Evolutionary conservation across 64 coral and sea anemone genomes (phyloP), one percentile per base, ranked within the genome.

Genomic region (Stichodactyla mertensii): DNA sequence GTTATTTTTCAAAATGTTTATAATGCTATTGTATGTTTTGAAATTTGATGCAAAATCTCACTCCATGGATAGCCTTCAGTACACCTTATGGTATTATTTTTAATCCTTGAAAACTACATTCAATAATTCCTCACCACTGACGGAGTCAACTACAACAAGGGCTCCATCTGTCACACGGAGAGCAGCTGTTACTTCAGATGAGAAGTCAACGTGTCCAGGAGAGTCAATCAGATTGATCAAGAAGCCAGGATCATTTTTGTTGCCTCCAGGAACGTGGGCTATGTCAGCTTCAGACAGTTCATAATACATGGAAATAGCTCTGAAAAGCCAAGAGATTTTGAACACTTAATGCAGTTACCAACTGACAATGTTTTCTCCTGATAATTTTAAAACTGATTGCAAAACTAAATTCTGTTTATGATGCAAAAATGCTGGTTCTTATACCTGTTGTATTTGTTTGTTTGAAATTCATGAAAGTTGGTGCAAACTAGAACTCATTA

Each of bases 141-240:
- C 92, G 82, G 92, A 89, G 74, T 98, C 95, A 18, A 98, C 95
- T 0, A 98, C 95, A 62, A 98, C 95, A 54, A 98, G 87, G 53
- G 95, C 95, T 55, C 95, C 95, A 89, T 98, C 95, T 71, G 95
- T 98, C 4, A 98, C 95, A 91, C 95, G 95, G 3, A 98, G 62
- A 22, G 95, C 95, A 89, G 95, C 95, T 79, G 95, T 98, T 9
- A 98, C 95, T 78, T 98, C 95, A 69, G 95, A 98, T 31, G 95
- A 98, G 71, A 98, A 98, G 81, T 98, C 95, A n/a, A 98, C 95
- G 14, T 98, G 95, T 86, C 95, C 95, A 52, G 95, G 95, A 28
- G 95, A 98, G 55, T 98, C 95, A 82, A 98, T 98, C 58, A 98
- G 74, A 27, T 98, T 98, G 36, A 98, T 98, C 45, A 98, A 79